Evolutionary conservation across 2,888 invertebrate species (phyloP).

Genomic region (Trachelus troglodyta): DNA sequence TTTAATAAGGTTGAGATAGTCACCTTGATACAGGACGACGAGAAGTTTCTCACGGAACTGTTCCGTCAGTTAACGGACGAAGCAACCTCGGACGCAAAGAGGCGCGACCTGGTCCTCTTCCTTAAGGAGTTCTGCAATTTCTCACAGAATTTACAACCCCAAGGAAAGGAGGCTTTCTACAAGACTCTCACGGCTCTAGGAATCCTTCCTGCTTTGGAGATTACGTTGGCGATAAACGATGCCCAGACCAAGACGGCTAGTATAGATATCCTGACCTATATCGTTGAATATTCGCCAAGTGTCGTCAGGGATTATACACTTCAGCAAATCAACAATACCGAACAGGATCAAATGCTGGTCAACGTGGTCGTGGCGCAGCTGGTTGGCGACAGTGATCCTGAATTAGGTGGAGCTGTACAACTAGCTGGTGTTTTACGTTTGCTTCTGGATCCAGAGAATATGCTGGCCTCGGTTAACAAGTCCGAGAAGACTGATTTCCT

Average conservation of each 20-base stretch:
- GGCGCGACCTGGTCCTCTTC: slow-evolving; percentile 95
- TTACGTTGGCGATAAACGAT: slow-evolving; percentile 92
- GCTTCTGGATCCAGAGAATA: slow-evolving; percentile 96
- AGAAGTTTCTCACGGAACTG: slow-evolving; percentile 93
- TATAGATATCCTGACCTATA: slow-evolving; percentile 97
- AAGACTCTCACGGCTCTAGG: slow-evolving; percentile 92
- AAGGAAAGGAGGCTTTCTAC: slow-evolving; percentile 97
- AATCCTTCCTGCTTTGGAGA: slow-evolving; percentile 89
- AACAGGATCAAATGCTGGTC: slow-evolving; percentile 93
- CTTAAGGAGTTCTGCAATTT: slow-evolving; percentile 99
- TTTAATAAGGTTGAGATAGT: slow-evolving; percentile 99
- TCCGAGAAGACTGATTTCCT: slow-evolving; percentile 98
- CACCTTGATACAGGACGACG: slow-evolving; percentile 96
- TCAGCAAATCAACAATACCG: slow-evolving; percentile 89
- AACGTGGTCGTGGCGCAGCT: slow-evolving; percentile 99
- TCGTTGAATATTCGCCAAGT: slow-evolving; percentile 98
- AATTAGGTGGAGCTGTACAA: slow-evolving; percentile 97
- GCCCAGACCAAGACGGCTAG: slow-evolving; percentile 95
- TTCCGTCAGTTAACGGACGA: slow-evolving; percentile 94
- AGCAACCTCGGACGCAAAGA: slow-evolving; percentile 83
- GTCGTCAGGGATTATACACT: slow-evolving; percentile 97
- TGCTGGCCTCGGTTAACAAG: slow-evolving; percentile 92
- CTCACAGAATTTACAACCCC: slow-evolving; percentile 97
- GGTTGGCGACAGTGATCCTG: slow-evolving; percentile 96
- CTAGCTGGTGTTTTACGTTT: slow-evolving; percentile 94